Evolutionary conservation across 1,140 invertebrate species (phyloP).

Genomic region (Drosophila rhopaloa): DNA sequence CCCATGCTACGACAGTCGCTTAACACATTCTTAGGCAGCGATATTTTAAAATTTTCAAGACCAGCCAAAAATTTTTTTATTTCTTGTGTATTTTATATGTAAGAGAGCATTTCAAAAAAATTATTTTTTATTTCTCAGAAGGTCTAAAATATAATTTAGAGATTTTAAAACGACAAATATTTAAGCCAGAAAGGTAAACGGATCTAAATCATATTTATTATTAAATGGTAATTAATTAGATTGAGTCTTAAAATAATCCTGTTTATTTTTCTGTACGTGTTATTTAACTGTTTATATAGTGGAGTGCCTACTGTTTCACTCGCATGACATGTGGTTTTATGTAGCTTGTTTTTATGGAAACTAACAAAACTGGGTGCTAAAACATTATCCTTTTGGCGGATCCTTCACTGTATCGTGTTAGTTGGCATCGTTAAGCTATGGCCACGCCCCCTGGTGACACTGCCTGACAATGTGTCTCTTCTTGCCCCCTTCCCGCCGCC

Average conservation of each 20-base stretch:
- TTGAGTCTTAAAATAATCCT: too few species aligned
- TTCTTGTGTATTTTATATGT: too few species aligned
- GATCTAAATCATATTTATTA: too few species aligned
- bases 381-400: constrained; percentile 8
- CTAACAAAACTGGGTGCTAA: constrained; percentile 15
- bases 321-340: constrained; percentile 10
- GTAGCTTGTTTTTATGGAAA: constrained; percentile 7
- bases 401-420: constrained; percentile 36
- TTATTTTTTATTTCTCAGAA: too few species aligned
- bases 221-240: too few species aligned
- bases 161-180: too few species aligned
- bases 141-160: too few species aligned
- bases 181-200: too few species aligned
- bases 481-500: neutral
- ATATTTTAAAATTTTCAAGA: neutral
- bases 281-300: too few species aligned
- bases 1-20: neutral
- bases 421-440: constrained; percentile 75
- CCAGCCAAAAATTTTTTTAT: too few species aligned
- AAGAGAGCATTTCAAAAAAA: too few species aligned
- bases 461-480: constrained; percentile 29
- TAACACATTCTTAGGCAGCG: neutral
- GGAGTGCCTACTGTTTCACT: neutral
- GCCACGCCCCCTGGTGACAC: constrained; percentile 53
- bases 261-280: neutral